These are phyloP conservation scores for Stercorarius parasiticus DNA, from an alignment of 2,113 vertebrate genomes.

Conservation along the genomic window DNA sequence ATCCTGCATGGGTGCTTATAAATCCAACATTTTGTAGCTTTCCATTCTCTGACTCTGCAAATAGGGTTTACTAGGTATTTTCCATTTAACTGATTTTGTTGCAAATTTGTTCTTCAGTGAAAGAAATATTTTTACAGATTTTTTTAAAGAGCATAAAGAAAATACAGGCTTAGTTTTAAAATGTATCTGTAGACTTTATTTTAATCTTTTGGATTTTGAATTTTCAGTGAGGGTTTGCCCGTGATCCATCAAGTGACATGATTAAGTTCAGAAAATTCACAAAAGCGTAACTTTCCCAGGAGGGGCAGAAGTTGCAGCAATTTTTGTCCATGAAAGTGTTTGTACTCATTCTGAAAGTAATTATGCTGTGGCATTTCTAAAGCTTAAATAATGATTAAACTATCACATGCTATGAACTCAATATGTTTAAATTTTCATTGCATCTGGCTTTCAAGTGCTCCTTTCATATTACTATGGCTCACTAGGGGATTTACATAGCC, in stretches of 20 bases:
- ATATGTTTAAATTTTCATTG: conserved; percentile 57
- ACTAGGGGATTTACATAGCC: not conserved
- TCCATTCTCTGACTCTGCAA: not conserved
- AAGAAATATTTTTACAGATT: not conserved
- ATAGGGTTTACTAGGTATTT: not conserved
- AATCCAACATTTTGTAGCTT: not conserved
- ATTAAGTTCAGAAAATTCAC: conserved; percentile 21
- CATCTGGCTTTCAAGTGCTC: conserved; percentile 50
- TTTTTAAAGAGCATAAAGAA: not conserved
- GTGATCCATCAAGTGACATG: not conserved
- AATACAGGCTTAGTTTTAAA: not conserved
- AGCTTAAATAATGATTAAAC: conserved; percentile 63
- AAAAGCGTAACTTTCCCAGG: not conserved
- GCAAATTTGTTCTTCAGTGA: not conserved
- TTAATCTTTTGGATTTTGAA: not conserved
- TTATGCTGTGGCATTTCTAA: conserved; percentile 63
- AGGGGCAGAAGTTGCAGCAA: conserved; percentile 3
- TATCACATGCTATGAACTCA: conserved; percentile 49
- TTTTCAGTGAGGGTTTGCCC: conserved; percentile 2
- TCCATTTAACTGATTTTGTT: not conserved
- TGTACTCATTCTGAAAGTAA: conserved; percentile 51
- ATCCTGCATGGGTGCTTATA: not conserved
- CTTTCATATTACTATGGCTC: conserved; percentile 12
- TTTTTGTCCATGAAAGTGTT: conserved; percentile 28
- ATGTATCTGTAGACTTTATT: not conserved